These are phyloP conservation scores for Gallinago paraguaiae DNA, from an alignment of 2,113 vertebrate species.

Conservation along the genomic window DNA sequence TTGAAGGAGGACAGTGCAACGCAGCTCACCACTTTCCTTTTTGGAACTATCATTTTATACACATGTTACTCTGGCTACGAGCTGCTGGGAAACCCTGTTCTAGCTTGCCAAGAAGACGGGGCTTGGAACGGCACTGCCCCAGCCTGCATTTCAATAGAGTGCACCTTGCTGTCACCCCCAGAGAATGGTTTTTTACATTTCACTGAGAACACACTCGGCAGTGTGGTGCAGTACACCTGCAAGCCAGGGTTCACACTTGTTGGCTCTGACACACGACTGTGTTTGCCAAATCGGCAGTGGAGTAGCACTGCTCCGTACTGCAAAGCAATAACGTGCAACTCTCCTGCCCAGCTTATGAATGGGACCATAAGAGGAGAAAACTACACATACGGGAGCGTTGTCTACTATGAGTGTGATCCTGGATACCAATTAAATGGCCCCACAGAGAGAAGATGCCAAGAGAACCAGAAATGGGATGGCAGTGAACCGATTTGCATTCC, in stretches of 20 bases:
- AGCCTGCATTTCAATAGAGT: conserved; percentile 84
- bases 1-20: conserved; percentile 12
- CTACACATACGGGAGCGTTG: conserved; percentile 75
- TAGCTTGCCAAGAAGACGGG: conserved; percentile 91
- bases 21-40: conserved; percentile 80
- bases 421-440: conserved; percentile 86
- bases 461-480: conserved; percentile 83
- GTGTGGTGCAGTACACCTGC: conserved; percentile 82
- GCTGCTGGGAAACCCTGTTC: conserved; percentile 75
- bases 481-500: conserved; percentile 84
- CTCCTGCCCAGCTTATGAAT: conserved; percentile 77
- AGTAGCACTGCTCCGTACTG: conserved; percentile 82
- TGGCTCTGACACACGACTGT: conserved; percentile 82
- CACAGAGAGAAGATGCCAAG: conserved; percentile 80
- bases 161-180: conserved; percentile 77
- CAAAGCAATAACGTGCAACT: conserved; percentile 74
- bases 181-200: conserved; percentile 84
- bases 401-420: conserved; percentile 83
- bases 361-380: conserved; percentile 77
- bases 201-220: conserved; percentile 81
- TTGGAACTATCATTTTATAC: conserved; percentile 84
- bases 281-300: conserved; percentile 86
- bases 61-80: conserved; percentile 87
- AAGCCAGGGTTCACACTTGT: conserved; percentile 83
- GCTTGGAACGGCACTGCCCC: conserved; percentile 95